Percentiles rank a stretch among this genome's conserved stretches.
Evolutionary conservation across 1,140 invertebrate species (phyloP).

Genomic region (Zaprionus africanus): DNA sequence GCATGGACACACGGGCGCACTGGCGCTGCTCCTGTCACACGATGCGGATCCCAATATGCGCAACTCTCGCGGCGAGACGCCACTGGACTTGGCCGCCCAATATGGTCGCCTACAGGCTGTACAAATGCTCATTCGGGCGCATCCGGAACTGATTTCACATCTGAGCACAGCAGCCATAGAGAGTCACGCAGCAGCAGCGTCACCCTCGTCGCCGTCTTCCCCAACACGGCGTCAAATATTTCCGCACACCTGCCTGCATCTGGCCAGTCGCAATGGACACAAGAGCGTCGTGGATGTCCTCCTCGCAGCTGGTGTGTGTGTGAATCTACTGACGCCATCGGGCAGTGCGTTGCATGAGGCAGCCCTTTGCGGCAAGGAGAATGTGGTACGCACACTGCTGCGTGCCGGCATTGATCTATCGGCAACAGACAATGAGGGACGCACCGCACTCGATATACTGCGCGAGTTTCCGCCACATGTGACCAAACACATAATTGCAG

Average conservation of each 20-base stretch:
- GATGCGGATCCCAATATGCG: constrained; percentile 95
- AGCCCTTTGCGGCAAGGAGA: constrained; percentile 96
- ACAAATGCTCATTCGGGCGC: constrained; percentile 91
- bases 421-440: constrained; percentile 90
- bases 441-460: constrained; percentile 94
- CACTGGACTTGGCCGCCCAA: constrained; percentile 97
- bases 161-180: constrained; percentile 85
- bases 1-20: constrained; percentile 96
- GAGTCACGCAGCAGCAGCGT: constrained; percentile 38
- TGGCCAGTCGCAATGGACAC: constrained; percentile 95
- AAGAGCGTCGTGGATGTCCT: constrained; percentile 94
- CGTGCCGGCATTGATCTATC: constrained; percentile 93
- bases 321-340: constrained; percentile 93
- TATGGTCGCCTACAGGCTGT: constrained; percentile 94
- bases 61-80: constrained; percentile 95
- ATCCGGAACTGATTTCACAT: constrained; percentile 91
- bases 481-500: constrained; percentile 92
- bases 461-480: constrained; percentile 94
- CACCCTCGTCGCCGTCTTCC: constrained; percentile 70
- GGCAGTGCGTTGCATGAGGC: constrained; percentile 98
- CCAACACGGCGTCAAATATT: constrained; percentile 85
- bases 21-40: constrained; percentile 92
- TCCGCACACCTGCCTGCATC: constrained; percentile 95
- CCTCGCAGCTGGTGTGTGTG: constrained; percentile 93
- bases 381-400: constrained; percentile 93